Evolutionary conservation across 1,140 invertebrate species (phyloP).

Genomic region (Drosophila orosa): DNA sequence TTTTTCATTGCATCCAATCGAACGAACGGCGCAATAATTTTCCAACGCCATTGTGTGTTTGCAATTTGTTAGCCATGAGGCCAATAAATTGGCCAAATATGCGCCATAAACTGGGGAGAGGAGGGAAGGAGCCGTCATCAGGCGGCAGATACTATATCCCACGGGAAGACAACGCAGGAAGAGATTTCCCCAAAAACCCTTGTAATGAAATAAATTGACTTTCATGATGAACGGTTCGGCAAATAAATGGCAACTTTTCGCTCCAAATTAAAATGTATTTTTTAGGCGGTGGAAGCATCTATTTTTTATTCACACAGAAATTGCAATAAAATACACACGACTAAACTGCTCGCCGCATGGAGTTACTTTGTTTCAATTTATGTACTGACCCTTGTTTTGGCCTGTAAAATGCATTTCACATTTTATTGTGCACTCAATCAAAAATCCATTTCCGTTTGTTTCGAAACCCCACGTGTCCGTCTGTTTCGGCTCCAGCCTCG

Average conservation of each 20-base stretch:
- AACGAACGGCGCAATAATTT: conserved; percentile 65
- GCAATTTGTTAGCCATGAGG: conserved; percentile 74
- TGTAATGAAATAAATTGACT: conserved; percentile 81
- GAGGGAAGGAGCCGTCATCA: conserved; percentile 10
- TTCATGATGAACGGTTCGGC: conserved; percentile 57
- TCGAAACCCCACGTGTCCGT: conserved; percentile 45
- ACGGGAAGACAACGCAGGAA: conserved; percentile 4
- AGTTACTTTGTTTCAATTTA: conserved; percentile 29
- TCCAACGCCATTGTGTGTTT: conserved; percentile 68
- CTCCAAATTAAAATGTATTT: conserved; percentile 66
- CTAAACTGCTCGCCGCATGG: conserved; percentile 52
- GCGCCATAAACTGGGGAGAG: conserved; percentile 58
- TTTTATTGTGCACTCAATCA: conserved; percentile 82
- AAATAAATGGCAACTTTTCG: conserved; percentile 69
- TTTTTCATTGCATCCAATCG: conserved; percentile 66
- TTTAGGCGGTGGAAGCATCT: neutral
- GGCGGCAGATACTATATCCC: conserved; percentile 26
- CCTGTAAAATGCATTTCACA: conserved; percentile 80
- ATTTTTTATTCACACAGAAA: conserved; percentile 29
- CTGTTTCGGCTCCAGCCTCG: conserved; percentile 6
- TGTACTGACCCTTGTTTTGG: conserved; percentile 51
- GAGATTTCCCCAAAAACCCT: conserved; percentile 49
- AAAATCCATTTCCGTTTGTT: conserved; percentile 82
- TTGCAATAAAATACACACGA: conserved; percentile 53
- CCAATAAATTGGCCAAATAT: conserved; percentile 78